Evolutionary conservation across 2,888 invertebrate species (phyloP).

Genomic region (Elegia similella): DNA sequence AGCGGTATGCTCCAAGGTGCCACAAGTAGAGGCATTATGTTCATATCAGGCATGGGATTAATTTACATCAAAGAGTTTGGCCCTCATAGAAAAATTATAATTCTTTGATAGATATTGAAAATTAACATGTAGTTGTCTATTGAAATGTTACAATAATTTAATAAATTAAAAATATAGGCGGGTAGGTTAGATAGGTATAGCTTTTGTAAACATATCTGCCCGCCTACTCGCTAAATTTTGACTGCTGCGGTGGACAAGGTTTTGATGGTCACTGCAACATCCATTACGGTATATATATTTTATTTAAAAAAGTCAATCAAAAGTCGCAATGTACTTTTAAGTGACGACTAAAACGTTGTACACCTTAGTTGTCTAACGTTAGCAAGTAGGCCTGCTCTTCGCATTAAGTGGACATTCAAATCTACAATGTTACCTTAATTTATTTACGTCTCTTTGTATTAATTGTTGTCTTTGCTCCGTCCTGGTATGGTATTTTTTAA

Average conservation of each 20-base stretch:
- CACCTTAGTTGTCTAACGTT: no score
- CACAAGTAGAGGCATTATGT: constrained; percentile 47
- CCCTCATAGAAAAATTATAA: constrained; percentile 9
- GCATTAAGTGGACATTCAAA: constrained; percentile 24
- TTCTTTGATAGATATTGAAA: constrained; percentile 15
- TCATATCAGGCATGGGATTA: constrained; percentile 31
- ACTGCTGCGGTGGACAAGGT: no score
- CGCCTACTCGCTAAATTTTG: no score
- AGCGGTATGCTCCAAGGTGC: constrained; percentile 50
- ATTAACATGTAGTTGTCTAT: constrained; percentile 7
- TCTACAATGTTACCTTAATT: constrained; percentile 24
- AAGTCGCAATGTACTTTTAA: no score
- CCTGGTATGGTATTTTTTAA: constrained; percentile 37
- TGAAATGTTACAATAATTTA: constrained; percentile 16
- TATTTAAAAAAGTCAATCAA: no score
- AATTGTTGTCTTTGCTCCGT: constrained; percentile 39
- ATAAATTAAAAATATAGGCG: constrained; percentile 13
- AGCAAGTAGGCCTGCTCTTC: no score
- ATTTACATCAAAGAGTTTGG: not conserved
- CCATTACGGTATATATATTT: no score
- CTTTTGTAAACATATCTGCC: constrained; percentile 52
- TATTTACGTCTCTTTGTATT: constrained; percentile 18
- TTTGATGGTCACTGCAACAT: no score
- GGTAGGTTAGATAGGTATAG: constrained; percentile 33
- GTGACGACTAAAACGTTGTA: no score